These are phyloP conservation scores for Odontomachus brunneus DNA, from an alignment of 1,140 invertebrate genomes.

Conservation along the genomic window DNA sequence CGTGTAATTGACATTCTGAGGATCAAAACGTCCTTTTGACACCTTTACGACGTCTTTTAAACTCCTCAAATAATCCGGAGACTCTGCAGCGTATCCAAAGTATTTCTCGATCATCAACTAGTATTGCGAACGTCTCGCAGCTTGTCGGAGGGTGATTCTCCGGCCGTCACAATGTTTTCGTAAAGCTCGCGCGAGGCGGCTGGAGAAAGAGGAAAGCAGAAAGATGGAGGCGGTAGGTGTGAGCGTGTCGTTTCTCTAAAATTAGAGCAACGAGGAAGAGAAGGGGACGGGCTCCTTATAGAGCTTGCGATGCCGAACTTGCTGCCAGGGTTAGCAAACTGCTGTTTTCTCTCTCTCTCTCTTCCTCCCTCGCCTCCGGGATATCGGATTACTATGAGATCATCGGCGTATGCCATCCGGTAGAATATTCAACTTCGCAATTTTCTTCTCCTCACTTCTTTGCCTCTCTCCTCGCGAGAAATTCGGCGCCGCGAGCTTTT, in stretches of 20 bases:
- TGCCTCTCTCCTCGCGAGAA: conserved; percentile 55
- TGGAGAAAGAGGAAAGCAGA: conserved; percentile 7
- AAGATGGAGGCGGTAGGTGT: conserved; percentile 40
- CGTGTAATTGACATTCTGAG: not conserved
- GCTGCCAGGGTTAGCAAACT: conserved; percentile 82
- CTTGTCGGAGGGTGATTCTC: not conserved
- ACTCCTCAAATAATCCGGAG: too few species aligned
- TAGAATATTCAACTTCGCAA: conserved; percentile 71
- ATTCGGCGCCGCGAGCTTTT: conserved; percentile 49
- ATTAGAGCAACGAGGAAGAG: conserved; percentile 81
- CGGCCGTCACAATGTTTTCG: not conserved
- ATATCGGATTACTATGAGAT: conserved; percentile 82
- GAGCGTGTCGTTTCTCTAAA: conserved; percentile 77
- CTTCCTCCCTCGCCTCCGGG: conserved; percentile 64
- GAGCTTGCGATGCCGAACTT: conserved; percentile 82
- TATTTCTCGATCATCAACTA: not conserved
- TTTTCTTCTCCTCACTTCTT: conserved; percentile 63
- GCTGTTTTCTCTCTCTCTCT: conserved; percentile 75
- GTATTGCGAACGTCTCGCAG: not conserved
- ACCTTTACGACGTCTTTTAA: not conserved
- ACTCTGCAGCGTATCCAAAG: not conserved
- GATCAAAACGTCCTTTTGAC: not conserved
- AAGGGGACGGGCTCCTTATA: conserved; percentile 84
- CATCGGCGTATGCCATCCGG: conserved; percentile 61
- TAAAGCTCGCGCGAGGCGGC: conserved; percentile 11